phyloP scores from a whole-genome alignment of 64 coral and sea anemone species.

The Montipora capricornis region DNA sequence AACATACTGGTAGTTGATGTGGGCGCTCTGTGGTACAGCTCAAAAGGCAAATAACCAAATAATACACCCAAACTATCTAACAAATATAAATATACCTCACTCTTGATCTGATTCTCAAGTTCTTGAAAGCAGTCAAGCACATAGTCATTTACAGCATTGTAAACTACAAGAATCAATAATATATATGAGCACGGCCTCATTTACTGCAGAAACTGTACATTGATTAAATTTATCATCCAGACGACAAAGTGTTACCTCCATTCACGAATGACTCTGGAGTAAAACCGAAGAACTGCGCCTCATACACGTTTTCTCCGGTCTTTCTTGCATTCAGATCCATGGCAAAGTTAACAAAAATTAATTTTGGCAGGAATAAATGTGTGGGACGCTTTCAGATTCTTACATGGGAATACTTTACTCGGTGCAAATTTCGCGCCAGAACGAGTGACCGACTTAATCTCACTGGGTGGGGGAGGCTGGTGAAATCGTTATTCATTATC shows the following conservation, averaged over 20 bases:
- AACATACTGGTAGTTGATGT: too few relatives aligned
- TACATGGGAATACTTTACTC: neutral
- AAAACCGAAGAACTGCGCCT: conserved; percentile 90
- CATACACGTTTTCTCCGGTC: conserved; percentile 72
- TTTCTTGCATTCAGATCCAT: conserved; percentile 46
- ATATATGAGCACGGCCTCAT: neutral
- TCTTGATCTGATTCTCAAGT: conserved; percentile 83
- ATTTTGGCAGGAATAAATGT: too few relatives aligned
- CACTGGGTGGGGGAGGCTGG: neutral
- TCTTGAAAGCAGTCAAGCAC: conserved; percentile 88
- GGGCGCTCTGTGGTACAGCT: too few relatives aligned
- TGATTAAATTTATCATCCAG: too few relatives aligned
- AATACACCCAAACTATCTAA: neutral
- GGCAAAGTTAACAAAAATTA: neutral
- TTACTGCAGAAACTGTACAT: too few relatives aligned
- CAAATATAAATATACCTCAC: conserved; percentile 12
- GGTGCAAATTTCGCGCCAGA: conserved; percentile 13
- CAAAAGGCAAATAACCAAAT: too few relatives aligned
- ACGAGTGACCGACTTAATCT: neutral
- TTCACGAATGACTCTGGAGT: conserved; percentile 89
- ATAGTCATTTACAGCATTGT: conserved; percentile 92
- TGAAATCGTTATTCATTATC: too few relatives aligned
- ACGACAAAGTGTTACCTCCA: conserved; percentile 69
- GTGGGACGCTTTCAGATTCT: neutral
- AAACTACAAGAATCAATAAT: conserved; percentile 65